Evolutionary conservation across 1,140 invertebrate genomes (phyloP).

Genomic region (Diabrotica virgifera): DNA sequence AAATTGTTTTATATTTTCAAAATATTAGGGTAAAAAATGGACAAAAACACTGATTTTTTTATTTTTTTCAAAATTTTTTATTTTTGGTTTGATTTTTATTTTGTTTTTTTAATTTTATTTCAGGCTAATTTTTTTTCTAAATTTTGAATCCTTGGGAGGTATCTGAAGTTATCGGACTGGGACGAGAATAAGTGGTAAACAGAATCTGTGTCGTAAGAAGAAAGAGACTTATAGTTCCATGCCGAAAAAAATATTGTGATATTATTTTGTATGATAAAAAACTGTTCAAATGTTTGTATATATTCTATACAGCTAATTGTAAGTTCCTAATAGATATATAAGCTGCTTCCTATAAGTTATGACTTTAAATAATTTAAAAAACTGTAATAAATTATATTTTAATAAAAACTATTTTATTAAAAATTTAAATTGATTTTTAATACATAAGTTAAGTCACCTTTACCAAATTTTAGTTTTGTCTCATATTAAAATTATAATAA

Average conservation of each 20-base stretch:
- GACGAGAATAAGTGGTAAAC: slow-evolving; percentile 1
- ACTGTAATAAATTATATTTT: slow-evolving; percentile 14
- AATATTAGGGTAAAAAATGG: no score
- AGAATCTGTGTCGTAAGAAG: slow-evolving; percentile 18
- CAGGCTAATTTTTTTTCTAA: slow-evolving; percentile 29
- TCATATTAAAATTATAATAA: no score
- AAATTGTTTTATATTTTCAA: no score
- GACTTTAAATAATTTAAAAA: slow-evolving; percentile 9
- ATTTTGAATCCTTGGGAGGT: slow-evolving; percentile 17
- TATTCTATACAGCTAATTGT: slow-evolving; percentile 28
- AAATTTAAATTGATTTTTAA: background rate
- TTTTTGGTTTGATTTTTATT: slow-evolving; percentile 26
- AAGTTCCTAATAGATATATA: slow-evolving; percentile 35
- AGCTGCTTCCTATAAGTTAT: slow-evolving; percentile 22
- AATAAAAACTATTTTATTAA: slow-evolving; percentile 13
- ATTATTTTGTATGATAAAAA: slow-evolving; percentile 22
- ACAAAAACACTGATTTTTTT: no score
- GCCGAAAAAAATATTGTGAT: slow-evolving; percentile 22
- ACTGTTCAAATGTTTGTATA: slow-evolving; percentile 21
- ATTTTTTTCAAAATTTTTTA: slow-evolving; percentile 5
- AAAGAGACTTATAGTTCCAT: slow-evolving; percentile 23
- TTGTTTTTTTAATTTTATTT: slow-evolving; percentile 34
- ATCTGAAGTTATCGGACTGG: slow-evolving; percentile 11
- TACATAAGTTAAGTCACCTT: no score
- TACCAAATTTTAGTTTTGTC: no score